phyloP scores from a whole-genome alignment of 2,888 invertebrate species.

The Drosophila picticornis region DNA sequence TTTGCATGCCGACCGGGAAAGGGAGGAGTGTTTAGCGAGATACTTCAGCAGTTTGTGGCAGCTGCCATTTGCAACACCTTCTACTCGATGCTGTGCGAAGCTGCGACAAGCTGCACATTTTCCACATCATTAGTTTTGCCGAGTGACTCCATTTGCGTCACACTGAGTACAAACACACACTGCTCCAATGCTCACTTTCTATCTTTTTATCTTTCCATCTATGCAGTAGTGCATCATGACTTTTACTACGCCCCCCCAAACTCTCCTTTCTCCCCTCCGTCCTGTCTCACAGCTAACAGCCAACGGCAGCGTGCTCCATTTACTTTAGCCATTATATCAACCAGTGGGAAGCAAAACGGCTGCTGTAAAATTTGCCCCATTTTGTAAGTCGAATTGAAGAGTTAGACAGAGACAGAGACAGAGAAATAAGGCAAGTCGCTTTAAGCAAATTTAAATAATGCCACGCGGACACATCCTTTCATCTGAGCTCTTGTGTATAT shows the following conservation, averaged over 20 bases:
- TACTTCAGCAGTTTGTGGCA: conserved; percentile 26
- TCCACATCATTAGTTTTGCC: conserved; percentile 82
- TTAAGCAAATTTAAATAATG: conserved; percentile 76
- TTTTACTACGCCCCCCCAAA: conserved; percentile 1
- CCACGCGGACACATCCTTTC: conserved; percentile 19
- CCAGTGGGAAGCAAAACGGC: conserved; percentile 4
- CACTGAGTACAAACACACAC: conserved; percentile 48
- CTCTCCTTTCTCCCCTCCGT: neutral
- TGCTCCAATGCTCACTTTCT: neutral
- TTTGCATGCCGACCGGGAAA: conserved; percentile 23
- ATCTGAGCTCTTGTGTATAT: neutral
- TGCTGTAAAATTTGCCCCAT: conserved; percentile 44
- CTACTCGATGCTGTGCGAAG: conserved; percentile 24
- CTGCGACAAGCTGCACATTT: conserved; percentile 66
- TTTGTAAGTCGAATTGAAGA: conserved; percentile 53
- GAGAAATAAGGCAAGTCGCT: conserved; percentile 16
- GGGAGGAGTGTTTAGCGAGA: neutral
- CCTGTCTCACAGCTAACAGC: conserved; percentile 24
- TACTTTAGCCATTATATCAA: conserved; percentile 61
- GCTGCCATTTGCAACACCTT: conserved; percentile 64
- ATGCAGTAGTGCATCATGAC: conserved; percentile 52
- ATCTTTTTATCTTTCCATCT: neutral
- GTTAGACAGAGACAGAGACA: conserved; percentile 5
- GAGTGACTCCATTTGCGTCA: conserved; percentile 77
- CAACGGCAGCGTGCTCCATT: conserved; percentile 68